Conservation (phyloP, 2,888 invertebrate species). For the Prenolepis imparis region DNA sequence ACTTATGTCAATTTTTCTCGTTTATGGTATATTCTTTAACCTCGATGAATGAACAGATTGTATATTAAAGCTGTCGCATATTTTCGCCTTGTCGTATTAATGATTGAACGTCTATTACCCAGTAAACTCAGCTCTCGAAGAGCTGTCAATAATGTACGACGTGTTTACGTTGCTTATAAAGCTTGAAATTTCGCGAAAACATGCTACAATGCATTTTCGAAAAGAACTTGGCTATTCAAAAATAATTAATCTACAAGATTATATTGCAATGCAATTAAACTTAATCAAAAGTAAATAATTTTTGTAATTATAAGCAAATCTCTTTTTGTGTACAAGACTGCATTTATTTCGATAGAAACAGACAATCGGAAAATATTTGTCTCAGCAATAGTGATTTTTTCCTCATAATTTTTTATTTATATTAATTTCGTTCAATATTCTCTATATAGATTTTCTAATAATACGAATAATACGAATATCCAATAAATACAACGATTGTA, state of each 20-base stretch:
- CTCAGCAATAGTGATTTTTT: not conserved
- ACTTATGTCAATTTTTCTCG: not conserved
- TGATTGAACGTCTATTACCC: not conserved
- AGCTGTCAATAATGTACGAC: slow-evolving; percentile 14
- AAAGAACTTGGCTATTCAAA: not conserved
- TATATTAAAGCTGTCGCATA: not conserved
- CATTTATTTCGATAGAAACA: not conserved
- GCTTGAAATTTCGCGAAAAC: slow-evolving; percentile 3
- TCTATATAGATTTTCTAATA: not conserved
- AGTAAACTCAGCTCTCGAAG: not conserved
- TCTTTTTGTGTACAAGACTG: not conserved
- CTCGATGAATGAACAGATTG: not conserved
- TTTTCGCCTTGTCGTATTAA: slow-evolving; percentile 22
- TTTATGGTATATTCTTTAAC: not conserved
- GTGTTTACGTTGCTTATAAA: not conserved
- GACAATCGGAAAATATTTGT: not conserved
- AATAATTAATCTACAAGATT: not conserved
- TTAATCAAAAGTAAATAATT: slow-evolving; percentile 21
- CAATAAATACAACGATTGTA: not conserved
- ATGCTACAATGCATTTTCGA: not conserved
- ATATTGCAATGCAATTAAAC: not conserved
- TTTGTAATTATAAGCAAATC: not conserved
- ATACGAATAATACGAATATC: no score
- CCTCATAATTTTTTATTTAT: not conserved
- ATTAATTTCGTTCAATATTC: not conserved